Conservation (phyloP, 2,113 vertebrate genomes). For the Sminthopsis crassicaudata region DNA sequence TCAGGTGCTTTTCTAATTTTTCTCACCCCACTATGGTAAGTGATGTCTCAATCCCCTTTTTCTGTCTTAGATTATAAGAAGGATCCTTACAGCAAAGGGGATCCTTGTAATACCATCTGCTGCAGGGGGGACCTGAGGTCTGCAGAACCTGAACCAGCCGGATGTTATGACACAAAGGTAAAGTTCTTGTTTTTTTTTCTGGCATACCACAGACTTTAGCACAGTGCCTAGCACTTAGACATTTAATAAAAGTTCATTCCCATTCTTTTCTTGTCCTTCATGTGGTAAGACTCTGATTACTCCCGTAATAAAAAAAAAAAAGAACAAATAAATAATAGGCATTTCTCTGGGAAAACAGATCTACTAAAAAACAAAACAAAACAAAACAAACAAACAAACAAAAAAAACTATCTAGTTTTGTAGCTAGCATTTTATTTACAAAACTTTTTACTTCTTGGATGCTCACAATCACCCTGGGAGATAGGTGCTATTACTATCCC, state of each 20-base stretch:
- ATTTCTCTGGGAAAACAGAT: background rate
- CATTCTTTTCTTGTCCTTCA: background rate
- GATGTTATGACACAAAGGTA: slow-evolving; percentile 96
- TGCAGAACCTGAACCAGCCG: slow-evolving; percentile 85
- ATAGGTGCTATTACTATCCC: background rate
- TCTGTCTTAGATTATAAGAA: slow-evolving; percentile 86
- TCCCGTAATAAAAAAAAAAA: background rate
- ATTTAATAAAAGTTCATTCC: background rate
- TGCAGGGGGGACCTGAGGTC: slow-evolving; percentile 91
- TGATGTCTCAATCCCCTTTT: background rate
- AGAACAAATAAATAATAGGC: too few species aligned
- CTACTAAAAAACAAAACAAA: background rate
- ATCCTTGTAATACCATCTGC: slow-evolving; percentile 93
- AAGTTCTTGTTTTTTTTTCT: background rate
- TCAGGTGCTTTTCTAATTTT: background rate
- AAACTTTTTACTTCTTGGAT: background rate
- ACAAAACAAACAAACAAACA: too few species aligned
- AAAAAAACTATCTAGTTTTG: slow-evolving; percentile 23
- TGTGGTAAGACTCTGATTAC: background rate
- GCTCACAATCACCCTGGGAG: background rate
- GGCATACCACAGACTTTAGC: background rate
- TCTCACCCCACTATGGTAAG: background rate
- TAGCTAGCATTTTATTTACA: background rate
- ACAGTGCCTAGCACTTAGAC: background rate
- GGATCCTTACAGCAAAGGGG: slow-evolving; percentile 89